Evolutionary conservation across 2,888 invertebrate genomes (phyloP), one percentile per base, ranked within the genome.

Genomic region (Polyommatus iphigenia): DNA sequence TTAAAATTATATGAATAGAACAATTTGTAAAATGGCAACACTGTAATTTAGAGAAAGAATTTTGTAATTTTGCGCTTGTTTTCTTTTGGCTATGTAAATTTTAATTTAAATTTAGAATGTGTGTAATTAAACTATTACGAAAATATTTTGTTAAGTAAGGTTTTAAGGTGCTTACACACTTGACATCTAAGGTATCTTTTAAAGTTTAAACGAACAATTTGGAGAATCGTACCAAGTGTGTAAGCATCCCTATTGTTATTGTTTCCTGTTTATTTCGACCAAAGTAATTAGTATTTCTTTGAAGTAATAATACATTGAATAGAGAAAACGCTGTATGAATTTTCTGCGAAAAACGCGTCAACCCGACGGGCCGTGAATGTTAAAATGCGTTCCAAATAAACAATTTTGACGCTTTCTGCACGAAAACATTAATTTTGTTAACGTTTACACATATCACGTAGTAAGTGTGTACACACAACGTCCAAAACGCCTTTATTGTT

Each of bases 351-450:
- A 75, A 75, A 29, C 32, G 75, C 18, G 50, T 50, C 75, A 54
- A 75, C 50, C 46, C 24, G 50, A 75, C 75, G 50, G 29, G 75
- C 75, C 50, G 46, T 18, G 75, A 75, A 75, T 50, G 50, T 50
- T 50, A 46, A 54, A 75, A 6, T 73, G 24, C n/a, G 24, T 73
- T 54, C 18, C 50, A 54, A 75, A 75, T 75, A 75, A 54, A 75
- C 29, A 75, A 18, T 50, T 73, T 46, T 29, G 75, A n/a, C 54
- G 75, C 75, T 54, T 73, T 50, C 29, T 29, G 75, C 50, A 75
- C 29, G 50, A 75, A 75, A 75, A 75, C 54, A 75, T 75, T 75
- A 24, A 50, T 75, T 15, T 29, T 32, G 15, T 75, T 46, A 75
- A 46, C 24, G 46, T 75, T 50, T 15, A 20, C 46, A 75, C 75